These are phyloP conservation scores for Polyommatus iphigenia DNA, from an alignment of 2,888 invertebrate genomes.

Conservation along the genomic window DNA sequence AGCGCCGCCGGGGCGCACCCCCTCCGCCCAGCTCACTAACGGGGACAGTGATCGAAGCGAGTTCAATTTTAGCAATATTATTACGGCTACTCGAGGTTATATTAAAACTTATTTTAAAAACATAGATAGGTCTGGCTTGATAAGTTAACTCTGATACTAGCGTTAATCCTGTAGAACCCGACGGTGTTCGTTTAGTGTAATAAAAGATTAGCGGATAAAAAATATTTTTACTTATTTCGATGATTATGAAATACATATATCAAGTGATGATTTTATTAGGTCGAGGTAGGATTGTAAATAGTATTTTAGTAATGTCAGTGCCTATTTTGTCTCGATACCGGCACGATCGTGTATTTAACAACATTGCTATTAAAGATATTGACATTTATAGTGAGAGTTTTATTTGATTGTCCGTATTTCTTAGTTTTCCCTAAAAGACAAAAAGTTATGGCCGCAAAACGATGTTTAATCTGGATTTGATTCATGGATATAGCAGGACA, in stretches of 20 bases:
- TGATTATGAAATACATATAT: constrained; percentile 29
- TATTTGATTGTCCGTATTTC: not conserved
- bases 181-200: constrained; percentile 39
- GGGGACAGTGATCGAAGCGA: constrained; percentile 17
- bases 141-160: constrained; percentile 22
- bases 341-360: constrained; percentile 25
- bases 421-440: not conserved
- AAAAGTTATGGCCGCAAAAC: not conserved
- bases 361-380: constrained; percentile 31
- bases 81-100: not conserved
- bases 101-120: not conserved
- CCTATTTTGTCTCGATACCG: constrained; percentile 30
- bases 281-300: constrained; percentile 31
- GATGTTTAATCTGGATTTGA: no score
- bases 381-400: constrained; percentile 9
- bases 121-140: not conserved
- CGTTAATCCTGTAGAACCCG: constrained; percentile 32
- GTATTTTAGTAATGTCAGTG: constrained; percentile 27
- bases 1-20: not conserved
- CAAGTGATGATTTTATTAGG: constrained; percentile 29
- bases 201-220: constrained; percentile 40
- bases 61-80: constrained; percentile 26
- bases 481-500: no score
- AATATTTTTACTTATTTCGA: constrained; percentile 39
- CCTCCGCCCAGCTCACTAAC: not conserved